phyloP scores from a whole-genome alignment of 2,797 vertebrate genomes.

The Meda fulgida region DNA sequence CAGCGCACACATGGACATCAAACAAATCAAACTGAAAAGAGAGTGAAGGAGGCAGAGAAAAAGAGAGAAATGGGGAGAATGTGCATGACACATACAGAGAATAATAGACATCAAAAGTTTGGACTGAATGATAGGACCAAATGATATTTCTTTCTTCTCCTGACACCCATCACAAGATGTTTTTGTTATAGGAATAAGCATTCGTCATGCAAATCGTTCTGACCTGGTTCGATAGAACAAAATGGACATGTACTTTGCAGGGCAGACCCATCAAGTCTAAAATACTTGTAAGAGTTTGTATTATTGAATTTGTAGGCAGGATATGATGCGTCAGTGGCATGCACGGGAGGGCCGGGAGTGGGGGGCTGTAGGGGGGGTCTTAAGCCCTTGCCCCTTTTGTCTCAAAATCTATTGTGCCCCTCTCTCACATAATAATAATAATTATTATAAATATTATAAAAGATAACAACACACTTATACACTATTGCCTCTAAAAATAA shows the following conservation, averaged over 20 bases:
- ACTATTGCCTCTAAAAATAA: too few species aligned
- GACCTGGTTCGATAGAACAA: constrained; percentile 6
- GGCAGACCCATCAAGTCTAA: not conserved
- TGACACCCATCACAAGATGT: not conserved
- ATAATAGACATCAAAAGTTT: constrained; percentile 15
- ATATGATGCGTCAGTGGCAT: not conserved
- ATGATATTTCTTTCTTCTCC: constrained; percentile 19
- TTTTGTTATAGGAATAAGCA: constrained; percentile 9
- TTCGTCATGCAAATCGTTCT: not conserved
- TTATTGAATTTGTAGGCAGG: not conserved
- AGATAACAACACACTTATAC: too few species aligned
- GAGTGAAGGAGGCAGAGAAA: not conserved
- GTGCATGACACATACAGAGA: not conserved
- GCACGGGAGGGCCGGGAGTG: too few species aligned
- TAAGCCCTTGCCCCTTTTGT: too few species aligned
- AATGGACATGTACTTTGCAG: not conserved
- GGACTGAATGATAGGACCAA: constrained; percentile 2
- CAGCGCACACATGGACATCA: constrained; percentile 12
- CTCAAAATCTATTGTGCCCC: too few species aligned
- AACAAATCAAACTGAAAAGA: constrained; percentile 12
- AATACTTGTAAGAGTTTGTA: not conserved
- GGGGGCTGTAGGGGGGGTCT: too few species aligned
- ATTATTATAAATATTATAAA: too few species aligned
- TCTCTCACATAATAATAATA: too few species aligned
- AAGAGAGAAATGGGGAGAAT: not conserved